phyloP scores from a whole-genome alignment of 2,113 vertebrate species.

The Psammodynastes pulverulentus region DNA sequence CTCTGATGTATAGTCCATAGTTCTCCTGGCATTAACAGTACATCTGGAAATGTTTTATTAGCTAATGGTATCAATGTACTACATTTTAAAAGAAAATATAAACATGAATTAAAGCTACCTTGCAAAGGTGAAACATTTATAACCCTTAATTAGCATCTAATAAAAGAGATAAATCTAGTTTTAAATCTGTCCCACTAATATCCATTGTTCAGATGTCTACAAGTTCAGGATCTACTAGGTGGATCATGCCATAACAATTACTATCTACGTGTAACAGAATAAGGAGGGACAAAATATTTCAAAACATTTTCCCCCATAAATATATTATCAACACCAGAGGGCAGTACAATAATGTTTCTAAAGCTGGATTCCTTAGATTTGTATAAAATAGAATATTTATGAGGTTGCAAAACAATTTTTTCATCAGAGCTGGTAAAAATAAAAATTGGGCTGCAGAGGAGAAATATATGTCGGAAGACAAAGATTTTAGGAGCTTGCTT shows the following conservation, averaged over 20 bases:
- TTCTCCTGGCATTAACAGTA: neutral
- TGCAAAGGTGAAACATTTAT: neutral
- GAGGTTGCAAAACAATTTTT: slow-evolving; percentile 20
- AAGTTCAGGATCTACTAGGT: neutral
- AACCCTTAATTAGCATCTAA: neutral
- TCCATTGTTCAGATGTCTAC: neutral
- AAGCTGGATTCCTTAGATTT: neutral
- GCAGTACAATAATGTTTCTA: slow-evolving; percentile 7
- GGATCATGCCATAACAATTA: neutral
- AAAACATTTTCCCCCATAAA: neutral
- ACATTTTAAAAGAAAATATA: neutral
- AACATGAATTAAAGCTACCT: neutral
- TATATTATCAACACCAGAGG: slow-evolving; percentile 8
- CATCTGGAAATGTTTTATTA: neutral
- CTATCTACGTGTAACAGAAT: neutral
- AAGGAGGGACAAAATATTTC: neutral
- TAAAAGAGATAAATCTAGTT: neutral
- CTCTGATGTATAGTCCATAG: neutral
- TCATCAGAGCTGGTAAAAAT: slow-evolving; percentile 24
- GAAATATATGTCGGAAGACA: slow-evolving; percentile 11
- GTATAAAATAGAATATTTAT: slow-evolving; percentile 19
- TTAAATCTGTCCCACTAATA: neutral
- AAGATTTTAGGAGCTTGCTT: slow-evolving; percentile 15
- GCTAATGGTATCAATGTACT: neutral
- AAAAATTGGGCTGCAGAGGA: neutral